phyloP scores from a whole-genome alignment of 1,140 invertebrate genomes.

The Acromyrmex echinatior region DNA sequence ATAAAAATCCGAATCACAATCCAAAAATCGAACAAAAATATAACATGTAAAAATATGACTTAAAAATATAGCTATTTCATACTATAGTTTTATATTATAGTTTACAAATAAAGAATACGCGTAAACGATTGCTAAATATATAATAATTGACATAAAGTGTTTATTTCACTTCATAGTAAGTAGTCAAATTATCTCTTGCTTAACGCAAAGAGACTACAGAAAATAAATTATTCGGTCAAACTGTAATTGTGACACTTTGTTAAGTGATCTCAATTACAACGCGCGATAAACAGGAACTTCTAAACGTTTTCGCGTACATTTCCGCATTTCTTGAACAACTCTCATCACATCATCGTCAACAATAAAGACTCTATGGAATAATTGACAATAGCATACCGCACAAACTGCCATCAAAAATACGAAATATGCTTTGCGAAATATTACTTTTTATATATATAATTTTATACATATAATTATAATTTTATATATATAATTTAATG shows the following conservation, averaged over 20 bases:
- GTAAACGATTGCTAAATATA: not conserved
- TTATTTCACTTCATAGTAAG: not conserved
- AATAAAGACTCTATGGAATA: not conserved
- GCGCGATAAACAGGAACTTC: constrained; percentile 40
- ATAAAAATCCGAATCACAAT: not conserved
- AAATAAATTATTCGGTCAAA: constrained; percentile 15
- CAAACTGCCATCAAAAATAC: not conserved
- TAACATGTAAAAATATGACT: not conserved
- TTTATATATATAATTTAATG: no score
- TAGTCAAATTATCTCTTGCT: not conserved
- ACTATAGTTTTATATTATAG: not conserved
- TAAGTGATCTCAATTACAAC: constrained; percentile 33
- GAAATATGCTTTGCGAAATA: not conserved
- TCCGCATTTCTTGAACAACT: constrained; percentile 26
- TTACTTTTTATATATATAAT: not conserved
- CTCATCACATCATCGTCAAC: constrained; percentile 2
- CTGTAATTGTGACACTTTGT: constrained; percentile 22
- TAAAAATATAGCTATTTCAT: not conserved
- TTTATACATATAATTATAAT: not conserved
- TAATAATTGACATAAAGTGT: constrained; percentile 13
- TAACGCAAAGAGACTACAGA: not conserved
- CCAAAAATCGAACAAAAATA: not conserved
- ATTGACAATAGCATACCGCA: not conserved
- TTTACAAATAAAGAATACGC: not conserved
- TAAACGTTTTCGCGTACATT: constrained; percentile 30